A percentile compares a stretch with the other conserved stretches of the same genome.
Evolutionary conservation across 2,113 vertebrate species (phyloP).

Genomic region (Conger conger): DNA sequence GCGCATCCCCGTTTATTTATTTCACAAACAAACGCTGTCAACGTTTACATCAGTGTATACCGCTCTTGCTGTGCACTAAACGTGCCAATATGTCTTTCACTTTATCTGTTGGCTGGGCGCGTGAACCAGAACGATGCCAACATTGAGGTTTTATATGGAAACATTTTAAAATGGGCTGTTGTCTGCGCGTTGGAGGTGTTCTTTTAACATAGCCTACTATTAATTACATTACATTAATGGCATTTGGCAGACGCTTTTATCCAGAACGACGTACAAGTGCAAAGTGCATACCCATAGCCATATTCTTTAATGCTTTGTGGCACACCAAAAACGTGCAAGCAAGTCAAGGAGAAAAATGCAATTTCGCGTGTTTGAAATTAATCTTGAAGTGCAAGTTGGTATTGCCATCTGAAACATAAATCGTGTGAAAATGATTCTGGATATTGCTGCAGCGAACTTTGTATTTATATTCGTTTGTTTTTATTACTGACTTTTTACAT

Average conservation of each 20-base stretch:
- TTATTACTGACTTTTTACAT: too few species aligned
- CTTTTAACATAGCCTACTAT: too few species aligned
- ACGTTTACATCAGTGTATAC: background rate
- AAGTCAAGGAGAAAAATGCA: background rate
- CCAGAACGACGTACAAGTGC: too few species aligned
- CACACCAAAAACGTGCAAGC: background rate
- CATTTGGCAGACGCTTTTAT: too few species aligned
- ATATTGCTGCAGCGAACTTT: too few species aligned
- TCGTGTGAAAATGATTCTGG: too few species aligned
- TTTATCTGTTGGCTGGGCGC: background rate
- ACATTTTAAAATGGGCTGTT: background rate
- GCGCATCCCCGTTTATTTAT: background rate
- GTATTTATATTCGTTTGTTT: too few species aligned
- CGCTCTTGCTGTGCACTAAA: background rate
- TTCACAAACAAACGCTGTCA: background rate
- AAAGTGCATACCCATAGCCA: too few species aligned
- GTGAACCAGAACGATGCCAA: background rate
- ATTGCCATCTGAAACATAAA: too few species aligned
- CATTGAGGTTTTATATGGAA: background rate
- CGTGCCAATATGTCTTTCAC: background rate
- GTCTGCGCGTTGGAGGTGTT: background rate
- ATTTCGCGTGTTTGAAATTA: background rate
- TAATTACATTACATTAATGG: too few species aligned
- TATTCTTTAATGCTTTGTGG: background rate
- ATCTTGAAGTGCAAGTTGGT: background rate